Percentiles rank a stretch among this genome's conserved stretches.
Conservation (phyloP, 2,888 invertebrate genomes). For the Embidobia sp. region DNA sequence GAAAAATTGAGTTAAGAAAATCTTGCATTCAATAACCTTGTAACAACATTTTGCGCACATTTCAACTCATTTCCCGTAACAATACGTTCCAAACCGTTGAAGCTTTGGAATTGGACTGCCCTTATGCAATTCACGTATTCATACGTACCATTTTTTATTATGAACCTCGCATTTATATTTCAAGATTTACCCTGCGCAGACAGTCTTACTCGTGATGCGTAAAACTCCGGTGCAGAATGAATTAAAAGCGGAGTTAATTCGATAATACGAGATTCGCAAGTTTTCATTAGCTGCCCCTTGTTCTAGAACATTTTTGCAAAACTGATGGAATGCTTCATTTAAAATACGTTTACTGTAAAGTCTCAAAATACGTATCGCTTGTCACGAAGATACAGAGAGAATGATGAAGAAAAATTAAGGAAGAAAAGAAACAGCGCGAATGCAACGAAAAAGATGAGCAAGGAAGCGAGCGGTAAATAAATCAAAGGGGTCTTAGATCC, state of each 20-base stretch:
- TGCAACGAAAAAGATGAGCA: slow-evolving; percentile 13
- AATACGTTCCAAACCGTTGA: slow-evolving; percentile 1
- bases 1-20: no score
- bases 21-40: neutral
- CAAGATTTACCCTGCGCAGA: neutral
- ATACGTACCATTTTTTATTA: slow-evolving; percentile 1
- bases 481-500: slow-evolving; percentile 56
- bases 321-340: slow-evolving; percentile 38
- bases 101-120: slow-evolving; percentile 5
- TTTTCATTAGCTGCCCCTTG: slow-evolving; percentile 44
- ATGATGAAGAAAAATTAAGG: slow-evolving; percentile 24
- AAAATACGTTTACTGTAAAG: slow-evolving; percentile 29
- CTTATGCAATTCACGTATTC: slow-evolving; percentile 15
- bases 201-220: neutral
- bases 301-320: slow-evolving; percentile 10
- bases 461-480: slow-evolving; percentile 43
- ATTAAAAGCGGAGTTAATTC: slow-evolving; percentile 16
- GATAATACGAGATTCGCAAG: slow-evolving; percentile 18
- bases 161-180: neutral
- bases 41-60: neutral
- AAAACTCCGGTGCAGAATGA: slow-evolving; percentile 3
- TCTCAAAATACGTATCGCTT: slow-evolving; percentile 48
- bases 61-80: slow-evolving; percentile 11
- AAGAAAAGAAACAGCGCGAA: slow-evolving; percentile 6
- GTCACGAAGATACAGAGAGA: slow-evolving; percentile 22